These are phyloP conservation scores for Sarcophaga subvicina DNA, from an alignment of 2,888 invertebrate species.

Conservation along the genomic window DNA sequence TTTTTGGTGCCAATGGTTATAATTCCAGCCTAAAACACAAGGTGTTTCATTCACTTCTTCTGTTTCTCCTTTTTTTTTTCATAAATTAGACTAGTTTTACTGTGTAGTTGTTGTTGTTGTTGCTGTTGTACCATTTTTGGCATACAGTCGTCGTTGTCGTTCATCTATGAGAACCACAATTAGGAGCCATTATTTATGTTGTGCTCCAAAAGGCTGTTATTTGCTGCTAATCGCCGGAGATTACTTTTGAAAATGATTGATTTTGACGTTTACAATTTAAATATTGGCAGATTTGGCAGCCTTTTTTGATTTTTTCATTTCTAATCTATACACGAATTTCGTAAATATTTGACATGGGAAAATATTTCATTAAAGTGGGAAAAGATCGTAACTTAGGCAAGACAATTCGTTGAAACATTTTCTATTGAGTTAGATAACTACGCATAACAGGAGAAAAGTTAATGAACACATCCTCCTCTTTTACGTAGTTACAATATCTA, in stretches of 20 bases:
- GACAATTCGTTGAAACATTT: too few species aligned
- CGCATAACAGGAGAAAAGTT: too few species aligned
- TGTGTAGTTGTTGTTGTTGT: constrained; percentile 70
- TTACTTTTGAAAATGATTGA: constrained; percentile 51
- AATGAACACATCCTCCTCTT: too few species aligned
- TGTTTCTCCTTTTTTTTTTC: constrained; percentile 19
- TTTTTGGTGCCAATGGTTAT: constrained; percentile 33
- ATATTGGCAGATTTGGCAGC: constrained; percentile 40
- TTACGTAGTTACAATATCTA: too few species aligned
- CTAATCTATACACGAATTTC: neutral
- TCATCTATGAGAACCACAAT: constrained; percentile 42
- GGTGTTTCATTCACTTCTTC: constrained; percentile 39
- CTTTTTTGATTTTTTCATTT: neutral
- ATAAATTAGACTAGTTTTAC: constrained; percentile 75
- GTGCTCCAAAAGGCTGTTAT: constrained; percentile 18
- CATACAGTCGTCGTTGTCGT: neutral
- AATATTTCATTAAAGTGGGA: neutral
- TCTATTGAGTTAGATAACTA: too few species aligned
- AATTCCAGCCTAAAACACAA: constrained; percentile 46
- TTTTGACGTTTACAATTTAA: constrained; percentile 50
- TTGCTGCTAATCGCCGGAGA: constrained; percentile 5
- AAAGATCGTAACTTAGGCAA: too few species aligned
- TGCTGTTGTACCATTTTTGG: constrained; percentile 58
- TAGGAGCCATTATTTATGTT: constrained; percentile 43
- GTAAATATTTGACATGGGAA: constrained; percentile 30